Base-by-base conservation (phyloP, 2,797 vertebrate species). In the Prionace glauca region DNA sequence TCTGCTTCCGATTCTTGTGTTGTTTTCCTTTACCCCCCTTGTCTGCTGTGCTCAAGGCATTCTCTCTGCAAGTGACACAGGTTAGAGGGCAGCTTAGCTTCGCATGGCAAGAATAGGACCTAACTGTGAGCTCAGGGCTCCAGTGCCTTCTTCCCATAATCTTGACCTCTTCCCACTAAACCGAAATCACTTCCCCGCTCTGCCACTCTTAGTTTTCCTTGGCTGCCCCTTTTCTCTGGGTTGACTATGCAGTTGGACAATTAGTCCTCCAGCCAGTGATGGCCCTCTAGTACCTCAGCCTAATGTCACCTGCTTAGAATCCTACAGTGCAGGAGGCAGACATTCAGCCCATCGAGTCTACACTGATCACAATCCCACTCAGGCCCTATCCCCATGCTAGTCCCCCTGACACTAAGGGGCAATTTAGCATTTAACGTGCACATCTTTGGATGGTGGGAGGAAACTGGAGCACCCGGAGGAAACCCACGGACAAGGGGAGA, bases 31-130 rank as follows among this genome's bases (percentile, higher is more conserved):
- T 29, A 29, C 1, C 98, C 0, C 97, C 98, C 45, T 98, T 97
- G 56, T 99, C 98, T 1, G 98, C 98, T 7, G 79, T 97, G 94
- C 97, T 96, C 96, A 99, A 96, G 50, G 98, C 96, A 0, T 96
- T 96, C 96, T 99, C 99, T 95, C 99, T 99, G 97, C 95, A 67
- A 45, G 96, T 90, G 96, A 96, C 95, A 87, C 84, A 95, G 60
- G 5, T 11, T 11, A 32, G 71, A 92, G 62, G 60, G 60, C 60
- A 32, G 26, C 4, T 62, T 1, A 90, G 86, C 26, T 45, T 20
- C 8, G 14, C 56, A 86, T 0, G 41, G 41, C 3, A 36, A 50
- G 22, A 87, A 50, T 50, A 18, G 20, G 36, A 22, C 36, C 0
- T 32, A 32, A 12, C 50, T 88, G 10, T 32, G 2, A 11, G 22